Evolutionary conservation across 1,140 invertebrate species (phyloP).

Genomic region (Sinonovacula constricta): DNA sequence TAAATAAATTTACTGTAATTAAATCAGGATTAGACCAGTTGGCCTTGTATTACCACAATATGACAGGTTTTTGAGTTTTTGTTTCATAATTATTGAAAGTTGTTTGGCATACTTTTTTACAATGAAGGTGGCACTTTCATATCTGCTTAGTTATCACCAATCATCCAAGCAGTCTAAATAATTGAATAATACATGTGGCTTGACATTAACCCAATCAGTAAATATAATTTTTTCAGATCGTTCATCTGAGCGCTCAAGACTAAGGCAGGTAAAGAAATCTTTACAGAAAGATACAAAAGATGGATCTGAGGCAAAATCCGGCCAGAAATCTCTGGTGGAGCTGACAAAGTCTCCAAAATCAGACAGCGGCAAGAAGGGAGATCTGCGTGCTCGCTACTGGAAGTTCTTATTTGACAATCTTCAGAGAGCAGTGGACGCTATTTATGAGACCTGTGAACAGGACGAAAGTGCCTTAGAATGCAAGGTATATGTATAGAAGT

Average conservation of each 20-base stretch:
- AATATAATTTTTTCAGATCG: no score
- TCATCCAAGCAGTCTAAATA: no score
- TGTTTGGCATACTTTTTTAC: no score
- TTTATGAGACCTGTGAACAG: conserved; percentile 84
- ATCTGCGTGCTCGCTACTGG: conserved; percentile 95
- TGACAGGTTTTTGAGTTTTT: no score
- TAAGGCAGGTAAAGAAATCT: conserved; percentile 25
- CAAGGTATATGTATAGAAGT: conserved; percentile 82
- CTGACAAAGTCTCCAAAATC: conserved; percentile 72
- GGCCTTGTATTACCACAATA: no score
- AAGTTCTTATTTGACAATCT: conserved; percentile 96
- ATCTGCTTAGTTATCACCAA: no score
- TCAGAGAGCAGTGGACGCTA: conserved; percentile 90
- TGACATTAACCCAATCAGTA: no score
- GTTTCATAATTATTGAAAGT: no score
- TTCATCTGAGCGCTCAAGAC: conserved; percentile 24
- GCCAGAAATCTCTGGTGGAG: conserved; percentile 50
- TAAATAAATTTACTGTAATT: no score
- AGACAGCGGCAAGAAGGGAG: conserved; percentile 77
- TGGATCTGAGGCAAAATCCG: conserved; percentile 37
- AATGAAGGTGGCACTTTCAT: no score
- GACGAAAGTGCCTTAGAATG: conserved; percentile 84
- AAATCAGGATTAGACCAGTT: no score
- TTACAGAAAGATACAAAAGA: conserved; percentile 46
- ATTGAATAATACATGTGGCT: no score